Evolutionary conservation across 2,797 vertebrate genomes (phyloP), one percentile per base, ranked within the genome.

Genomic region (Sebastes trivittatus): DNA sequence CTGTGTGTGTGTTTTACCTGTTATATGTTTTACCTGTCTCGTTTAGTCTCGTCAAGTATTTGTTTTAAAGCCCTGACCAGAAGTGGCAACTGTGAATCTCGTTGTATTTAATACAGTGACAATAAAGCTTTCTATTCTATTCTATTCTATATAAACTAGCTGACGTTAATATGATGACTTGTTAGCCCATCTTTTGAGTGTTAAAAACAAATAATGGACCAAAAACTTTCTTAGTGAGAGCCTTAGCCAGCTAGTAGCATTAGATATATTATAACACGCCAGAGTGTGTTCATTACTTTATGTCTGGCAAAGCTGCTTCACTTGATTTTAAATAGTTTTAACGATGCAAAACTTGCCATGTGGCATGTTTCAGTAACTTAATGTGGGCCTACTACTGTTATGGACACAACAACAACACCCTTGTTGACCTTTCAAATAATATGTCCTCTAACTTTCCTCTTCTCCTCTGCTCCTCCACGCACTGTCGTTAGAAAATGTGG

Each of bases 361-460:
- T 3, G 16, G 18, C 22, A 20, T 20, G 46, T 32, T 32, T 36
- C n/a, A 27, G 18, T 29, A 13, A 9, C 13, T 59, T 36, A 3
- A 55, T 66, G 56, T 27, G 20, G 3, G 8, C 25, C 16, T 18
- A 1, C n/a, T 18, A 2, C 5, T 32, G 29, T 54, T 14, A 38
- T 20, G 25, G 29, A 55, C 62, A 5, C 20, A 27, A 38, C 25
- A 55, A 22, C 6, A 63, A 18, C 10, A 36, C 3, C 23, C 46
- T 30, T 30, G 13, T 14, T 59, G 68, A 76, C 68, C 52, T 58
- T 62, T 20, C 18, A n/a, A 25, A 4, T 27, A 14, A 30, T 27
- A 14, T 62, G 29, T 60, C 58, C 67, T 75, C 75, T 78, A 11
- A 75, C 14, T 32, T 72, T 71, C 42, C 78, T 34, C 20, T 5